phyloP scores from a whole-genome alignment of 2,797 vertebrate species.

The Myioborus melanocephalus region DNA sequence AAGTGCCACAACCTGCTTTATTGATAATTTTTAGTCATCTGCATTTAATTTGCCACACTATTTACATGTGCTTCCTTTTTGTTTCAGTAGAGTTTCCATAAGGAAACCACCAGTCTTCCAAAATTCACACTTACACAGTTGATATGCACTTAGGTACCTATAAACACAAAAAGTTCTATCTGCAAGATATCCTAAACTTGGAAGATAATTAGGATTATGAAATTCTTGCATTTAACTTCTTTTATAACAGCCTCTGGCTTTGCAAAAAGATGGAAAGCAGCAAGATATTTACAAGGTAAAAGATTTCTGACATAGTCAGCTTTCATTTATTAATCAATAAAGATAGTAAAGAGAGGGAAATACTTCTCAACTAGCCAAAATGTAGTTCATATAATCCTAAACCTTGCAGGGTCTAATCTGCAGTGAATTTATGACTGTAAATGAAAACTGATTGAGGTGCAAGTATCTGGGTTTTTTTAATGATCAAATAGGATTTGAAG shows the following conservation, averaged over 20 bases:
- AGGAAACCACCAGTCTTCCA: neutral
- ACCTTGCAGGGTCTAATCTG: neutral
- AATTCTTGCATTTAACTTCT: neutral
- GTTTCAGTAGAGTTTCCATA: neutral
- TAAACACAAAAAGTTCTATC: neutral
- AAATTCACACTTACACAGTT: neutral
- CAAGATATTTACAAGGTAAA: neutral
- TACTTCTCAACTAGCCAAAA: neutral
- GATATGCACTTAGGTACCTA: neutral
- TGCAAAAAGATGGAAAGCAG: neutral
- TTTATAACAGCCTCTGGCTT: neutral
- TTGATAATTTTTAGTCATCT: conserved; percentile 32
- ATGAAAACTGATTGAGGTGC: neutral
- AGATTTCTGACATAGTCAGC: neutral
- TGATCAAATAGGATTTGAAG: neutral
- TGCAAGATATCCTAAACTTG: neutral
- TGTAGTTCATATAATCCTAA: neutral
- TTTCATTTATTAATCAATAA: neutral
- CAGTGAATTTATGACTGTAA: neutral
- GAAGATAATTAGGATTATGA: neutral
- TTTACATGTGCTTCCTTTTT: neutral
- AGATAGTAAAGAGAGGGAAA: neutral
- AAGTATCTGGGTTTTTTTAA: neutral
- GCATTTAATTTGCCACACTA: neutral
- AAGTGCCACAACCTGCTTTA: conserved; percentile 53